Base-by-base conservation (phyloP, 2,113 vertebrate species). In the Corythornis madagascariensis region DNA sequence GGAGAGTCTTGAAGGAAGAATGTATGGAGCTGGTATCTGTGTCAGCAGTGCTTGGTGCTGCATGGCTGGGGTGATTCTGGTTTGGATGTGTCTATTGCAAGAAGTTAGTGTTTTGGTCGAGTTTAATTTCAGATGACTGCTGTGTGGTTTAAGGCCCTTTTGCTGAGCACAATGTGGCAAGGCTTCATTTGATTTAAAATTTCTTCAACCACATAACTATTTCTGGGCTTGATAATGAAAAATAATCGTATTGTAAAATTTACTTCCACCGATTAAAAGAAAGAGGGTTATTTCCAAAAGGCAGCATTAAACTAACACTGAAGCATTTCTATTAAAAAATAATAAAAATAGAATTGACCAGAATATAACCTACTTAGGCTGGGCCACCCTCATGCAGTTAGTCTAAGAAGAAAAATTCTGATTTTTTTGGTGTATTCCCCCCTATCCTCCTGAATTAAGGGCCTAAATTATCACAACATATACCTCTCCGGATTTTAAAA, bases 231-330 rank as follows among this genome's bases (percentile, higher is more conserved):
- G 60, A 50, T 82, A 66, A 76, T 70, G n/a, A 83, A 73, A 91
- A 92, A 66, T 57, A 87, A 67, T 64, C 45, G 45, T 66, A 88
- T 79, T 61, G 86, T 77, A 82, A 22, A 92, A 81, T 50, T 86
- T 83, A 64, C 13, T 86, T 88, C 55, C 50, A 76, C 35, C 92
- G 67, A 93, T 82, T 57, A n/a, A 69, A 92, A 50, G 90, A 59
- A 74, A 56, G 25, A 81, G n/a, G 20, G 33, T 63, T 94, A 52
- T 74, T 89, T 85, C 61, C 45, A 64, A 92, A 61, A 80, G 57
- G 61, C 75, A 61, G 48, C 15, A 45, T 92, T 90, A 91, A 89
- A 57, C 52, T 53, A 67, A 83, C 6, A 40, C 45, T 29, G 67
- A 73, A 56, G 35, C 13, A 19, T 70, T 90, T 92, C 28, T 53